Evolutionary conservation across 2,888 invertebrate genomes (phyloP).

Genomic region (Ectemnius cavifrons): DNA sequence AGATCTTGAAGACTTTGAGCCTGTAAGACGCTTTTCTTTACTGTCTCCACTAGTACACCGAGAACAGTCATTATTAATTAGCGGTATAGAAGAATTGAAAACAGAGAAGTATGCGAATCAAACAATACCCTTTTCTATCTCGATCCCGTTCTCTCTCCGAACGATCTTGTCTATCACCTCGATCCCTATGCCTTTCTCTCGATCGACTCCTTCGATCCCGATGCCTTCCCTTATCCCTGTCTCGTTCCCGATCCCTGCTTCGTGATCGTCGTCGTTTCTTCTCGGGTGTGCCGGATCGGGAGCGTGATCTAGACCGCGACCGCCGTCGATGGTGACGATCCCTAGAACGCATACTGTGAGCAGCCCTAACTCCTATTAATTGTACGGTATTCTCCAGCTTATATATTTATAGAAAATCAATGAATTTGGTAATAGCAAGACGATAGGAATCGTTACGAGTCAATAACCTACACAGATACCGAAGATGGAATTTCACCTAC

Average conservation of each 20-base stretch:
- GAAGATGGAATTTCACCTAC: slow-evolving; percentile 59
- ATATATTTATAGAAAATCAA: background rate
- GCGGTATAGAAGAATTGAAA: slow-evolving; percentile 5
- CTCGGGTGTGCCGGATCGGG: slow-evolving; percentile 81
- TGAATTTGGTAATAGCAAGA: background rate
- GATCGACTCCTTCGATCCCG: slow-evolving; percentile 83
- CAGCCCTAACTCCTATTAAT: no score
- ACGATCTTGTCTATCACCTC: slow-evolving; percentile 75
- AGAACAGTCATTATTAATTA: slow-evolving; percentile 66
- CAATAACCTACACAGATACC: slow-evolving; percentile 57
- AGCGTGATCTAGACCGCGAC: slow-evolving; percentile 82
- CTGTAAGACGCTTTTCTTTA: slow-evolving; percentile 82
- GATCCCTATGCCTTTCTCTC: slow-evolving; percentile 82
- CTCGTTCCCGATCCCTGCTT: slow-evolving; percentile 81
- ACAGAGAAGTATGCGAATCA: background rate
- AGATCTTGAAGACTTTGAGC: slow-evolving; percentile 81
- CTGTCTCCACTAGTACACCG: slow-evolving; percentile 81
- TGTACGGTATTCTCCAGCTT: no score
- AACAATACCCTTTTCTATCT: slow-evolving; percentile 78
- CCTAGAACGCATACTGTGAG: slow-evolving; percentile 49
- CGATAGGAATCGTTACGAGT: slow-evolving; percentile 2
- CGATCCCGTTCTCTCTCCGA: slow-evolving; percentile 80
- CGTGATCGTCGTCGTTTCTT: slow-evolving; percentile 81
- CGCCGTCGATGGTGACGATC: slow-evolving; percentile 80
- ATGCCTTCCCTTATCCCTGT: slow-evolving; percentile 81